Conservation (phyloP, 2,888 invertebrate genomes). For the Syritta pipiens region DNA sequence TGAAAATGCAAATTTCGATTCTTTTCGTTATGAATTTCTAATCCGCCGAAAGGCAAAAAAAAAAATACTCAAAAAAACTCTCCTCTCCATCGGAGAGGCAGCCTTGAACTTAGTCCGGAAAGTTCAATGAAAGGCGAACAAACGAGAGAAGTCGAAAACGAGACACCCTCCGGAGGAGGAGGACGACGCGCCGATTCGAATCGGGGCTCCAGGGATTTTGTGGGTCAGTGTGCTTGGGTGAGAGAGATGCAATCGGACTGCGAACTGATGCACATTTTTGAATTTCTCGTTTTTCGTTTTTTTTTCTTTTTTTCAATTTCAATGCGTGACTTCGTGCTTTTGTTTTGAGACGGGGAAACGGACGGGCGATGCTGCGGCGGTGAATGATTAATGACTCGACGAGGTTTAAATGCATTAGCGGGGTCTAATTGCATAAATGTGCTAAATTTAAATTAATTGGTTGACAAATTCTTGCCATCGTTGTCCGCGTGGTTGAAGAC, state of each 20-base stretch:
- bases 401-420: slow-evolving; percentile 64
- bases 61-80: slow-evolving; percentile 18
- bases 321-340: slow-evolving; percentile 68
- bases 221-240: slow-evolving; percentile 34
- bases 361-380: too few species aligned
- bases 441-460: slow-evolving; percentile 66
- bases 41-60: slow-evolving; percentile 14
- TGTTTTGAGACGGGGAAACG: too few species aligned
- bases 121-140: slow-evolving; percentile 12
- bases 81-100: slow-evolving; percentile 15
- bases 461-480: slow-evolving; percentile 51
- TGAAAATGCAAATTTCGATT: slow-evolving; percentile 58
- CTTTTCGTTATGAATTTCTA: slow-evolving; percentile 56
- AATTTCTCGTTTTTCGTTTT: too few species aligned
- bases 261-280: slow-evolving; percentile 6
- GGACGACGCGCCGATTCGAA: background rate
- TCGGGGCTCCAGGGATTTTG: background rate
- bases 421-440: slow-evolving; percentile 62
- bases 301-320: too few species aligned
- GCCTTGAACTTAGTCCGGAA: slow-evolving; percentile 59
- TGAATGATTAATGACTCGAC: slow-evolving; percentile 56
- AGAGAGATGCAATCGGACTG: background rate
- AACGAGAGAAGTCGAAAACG: background rate
- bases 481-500: background rate
- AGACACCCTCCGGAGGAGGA: too few species aligned